These are phyloP conservation scores for Teleogryllus oceanicus DNA, from an alignment of 2,888 invertebrate species.

Conservation along the genomic window DNA sequence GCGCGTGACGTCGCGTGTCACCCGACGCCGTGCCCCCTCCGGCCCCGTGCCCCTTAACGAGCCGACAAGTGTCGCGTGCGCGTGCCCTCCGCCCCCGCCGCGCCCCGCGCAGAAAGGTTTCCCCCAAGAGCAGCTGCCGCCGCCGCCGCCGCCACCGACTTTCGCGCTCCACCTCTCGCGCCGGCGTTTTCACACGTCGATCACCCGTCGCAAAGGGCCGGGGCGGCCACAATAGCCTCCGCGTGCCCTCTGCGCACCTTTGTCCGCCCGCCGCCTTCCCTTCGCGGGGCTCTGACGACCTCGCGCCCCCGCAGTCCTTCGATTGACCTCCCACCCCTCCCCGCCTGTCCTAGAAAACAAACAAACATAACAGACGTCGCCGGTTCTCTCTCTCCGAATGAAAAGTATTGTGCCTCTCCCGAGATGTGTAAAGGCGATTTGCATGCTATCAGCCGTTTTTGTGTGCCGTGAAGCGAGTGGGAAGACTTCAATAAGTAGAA, in stretches of 20 bases:
- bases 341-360: not conserved
- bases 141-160: not conserved
- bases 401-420: not conserved
- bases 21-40: not conserved
- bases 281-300: no score
- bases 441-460: not conserved
- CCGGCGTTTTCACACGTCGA: not conserved
- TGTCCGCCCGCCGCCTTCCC: no score
- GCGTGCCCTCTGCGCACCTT: no score
- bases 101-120: not conserved
- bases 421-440: not conserved
- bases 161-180: not conserved
- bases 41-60: not conserved
- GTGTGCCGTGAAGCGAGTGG: not conserved
- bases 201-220: not conserved
- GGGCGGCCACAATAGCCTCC: no score
- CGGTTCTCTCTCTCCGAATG: not conserved
- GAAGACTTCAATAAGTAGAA: conserved; percentile 1
- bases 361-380: not conserved
- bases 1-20: no score
- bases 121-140: conserved; percentile 1
- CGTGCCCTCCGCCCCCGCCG: not conserved
- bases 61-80: conserved; percentile 4
- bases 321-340: no score
- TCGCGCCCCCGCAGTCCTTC: no score